Evolutionary conservation across 2,888 invertebrate species (phyloP).

Genomic region (Hypolimnas misippus): DNA sequence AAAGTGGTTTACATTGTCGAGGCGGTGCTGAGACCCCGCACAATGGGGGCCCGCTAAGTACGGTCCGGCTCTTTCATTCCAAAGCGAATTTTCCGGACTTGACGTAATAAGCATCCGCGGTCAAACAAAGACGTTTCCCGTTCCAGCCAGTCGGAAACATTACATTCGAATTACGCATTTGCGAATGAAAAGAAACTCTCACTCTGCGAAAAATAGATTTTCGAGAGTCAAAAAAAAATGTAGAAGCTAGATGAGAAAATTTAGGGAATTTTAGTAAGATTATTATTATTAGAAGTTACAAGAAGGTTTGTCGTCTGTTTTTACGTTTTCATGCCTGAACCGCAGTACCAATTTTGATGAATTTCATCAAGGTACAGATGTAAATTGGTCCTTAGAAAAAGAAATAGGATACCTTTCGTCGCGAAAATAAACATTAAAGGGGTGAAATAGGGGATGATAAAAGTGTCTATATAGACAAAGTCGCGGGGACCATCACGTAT

Average conservation of each 20-base stretch:
- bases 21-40: conserved; percentile 58
- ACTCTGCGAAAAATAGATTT: conserved; percentile 29
- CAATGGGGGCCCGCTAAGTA: conserved; percentile 73
- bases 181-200: conserved; percentile 56
- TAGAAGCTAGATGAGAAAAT: neutral
- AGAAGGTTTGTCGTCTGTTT: no score
- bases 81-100: conserved; percentile 71
- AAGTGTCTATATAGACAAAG: no score
- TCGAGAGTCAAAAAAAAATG: neutral
- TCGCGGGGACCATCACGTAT: no score
- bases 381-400: no score
- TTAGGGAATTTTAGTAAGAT: neutral
- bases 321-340: no score
- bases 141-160: conserved; percentile 67
- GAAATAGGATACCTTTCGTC: no score
- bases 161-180: conserved; percentile 63
- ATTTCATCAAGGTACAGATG: no score
- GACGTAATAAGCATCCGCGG: conserved; percentile 73
- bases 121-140: conserved; percentile 77
- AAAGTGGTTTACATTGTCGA: conserved; percentile 70
- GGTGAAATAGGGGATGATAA: no score
- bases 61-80: conserved; percentile 70
- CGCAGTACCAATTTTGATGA: no score
- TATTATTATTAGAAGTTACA: no score
- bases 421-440: no score